phyloP scores from a whole-genome alignment of 2,888 invertebrate genomes.

The Tupiocoris notatus region DNA sequence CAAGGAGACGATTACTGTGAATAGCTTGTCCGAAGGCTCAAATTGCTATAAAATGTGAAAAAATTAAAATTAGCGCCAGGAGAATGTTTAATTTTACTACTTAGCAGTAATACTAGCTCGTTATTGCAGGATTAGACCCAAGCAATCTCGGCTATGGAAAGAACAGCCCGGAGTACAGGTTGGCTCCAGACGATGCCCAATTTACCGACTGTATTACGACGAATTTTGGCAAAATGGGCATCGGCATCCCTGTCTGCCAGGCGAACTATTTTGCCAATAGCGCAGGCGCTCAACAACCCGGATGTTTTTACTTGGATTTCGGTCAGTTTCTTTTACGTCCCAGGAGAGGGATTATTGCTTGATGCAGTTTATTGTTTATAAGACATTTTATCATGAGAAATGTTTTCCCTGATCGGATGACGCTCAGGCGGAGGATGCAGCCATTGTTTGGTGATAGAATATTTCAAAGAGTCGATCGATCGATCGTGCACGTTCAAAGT shows the following conservation, averaged over 20 bases:
- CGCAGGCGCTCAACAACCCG: slow-evolving; percentile 1
- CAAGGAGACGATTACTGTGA: too few relatives aligned
- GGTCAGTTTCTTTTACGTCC: not conserved
- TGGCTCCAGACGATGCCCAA: not conserved
- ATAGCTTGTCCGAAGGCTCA: too few relatives aligned
- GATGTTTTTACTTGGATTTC: not conserved
- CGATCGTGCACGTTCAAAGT: not conserved
- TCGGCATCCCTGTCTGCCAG: slow-evolving; percentile 1
- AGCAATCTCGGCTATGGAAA: not conserved
- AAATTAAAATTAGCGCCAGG: too few relatives aligned
- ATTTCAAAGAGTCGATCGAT: slow-evolving; percentile 11
- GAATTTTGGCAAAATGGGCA: not conserved
- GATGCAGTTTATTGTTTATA: too few relatives aligned
- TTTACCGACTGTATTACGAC: slow-evolving; percentile 19
- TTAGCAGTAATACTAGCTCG: not conserved
- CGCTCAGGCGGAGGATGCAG: not conserved
- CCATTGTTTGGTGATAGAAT: not conserved
- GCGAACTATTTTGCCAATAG: slow-evolving; percentile 16
- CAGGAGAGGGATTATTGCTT: too few relatives aligned
- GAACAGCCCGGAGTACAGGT: not conserved
- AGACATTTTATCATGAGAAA: too few relatives aligned
- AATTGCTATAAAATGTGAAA: too few relatives aligned
- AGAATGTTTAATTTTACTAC: not conserved
- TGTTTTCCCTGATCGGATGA: too few relatives aligned
- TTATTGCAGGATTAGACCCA: slow-evolving; percentile 11